Evolutionary conservation across 2,113 vertebrate genomes (phyloP).

Genomic region (Grallaria varia): DNA sequence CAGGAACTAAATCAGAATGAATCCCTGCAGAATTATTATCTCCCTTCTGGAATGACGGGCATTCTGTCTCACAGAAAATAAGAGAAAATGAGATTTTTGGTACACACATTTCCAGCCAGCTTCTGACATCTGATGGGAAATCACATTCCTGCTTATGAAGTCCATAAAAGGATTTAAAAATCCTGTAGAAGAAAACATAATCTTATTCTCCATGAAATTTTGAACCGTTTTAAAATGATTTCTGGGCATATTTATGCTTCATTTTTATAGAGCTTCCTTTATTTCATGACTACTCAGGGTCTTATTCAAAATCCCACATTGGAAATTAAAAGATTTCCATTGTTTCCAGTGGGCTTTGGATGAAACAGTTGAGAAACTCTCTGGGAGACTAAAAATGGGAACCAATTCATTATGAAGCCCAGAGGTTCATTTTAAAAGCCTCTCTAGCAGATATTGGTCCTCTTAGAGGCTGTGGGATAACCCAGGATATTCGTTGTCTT

Average conservation of each 20-base stretch:
- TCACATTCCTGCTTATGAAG: not conserved
- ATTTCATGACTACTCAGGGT: not conserved
- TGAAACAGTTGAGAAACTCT: not conserved
- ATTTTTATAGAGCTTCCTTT: not conserved
- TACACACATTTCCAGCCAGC: not conserved
- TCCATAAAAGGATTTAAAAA: not conserved
- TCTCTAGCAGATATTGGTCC: not conserved
- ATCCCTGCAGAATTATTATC: not conserved
- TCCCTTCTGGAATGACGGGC: not conserved
- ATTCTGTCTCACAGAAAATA: not conserved
- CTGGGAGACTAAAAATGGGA: not conserved
- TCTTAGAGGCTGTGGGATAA: not conserved
- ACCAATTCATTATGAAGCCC: not conserved
- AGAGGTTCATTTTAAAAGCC: not conserved
- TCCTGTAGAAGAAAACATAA: not conserved
- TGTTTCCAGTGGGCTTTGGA: not conserved
- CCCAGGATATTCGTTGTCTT: not conserved
- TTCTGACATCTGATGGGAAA: not conserved
- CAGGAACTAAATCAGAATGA: not conserved
- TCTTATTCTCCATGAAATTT: not conserved
- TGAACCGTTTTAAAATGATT: not conserved
- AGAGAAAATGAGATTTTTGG: not conserved
- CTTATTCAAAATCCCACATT: not conserved
- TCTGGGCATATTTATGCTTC: not conserved
- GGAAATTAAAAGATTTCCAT: constrained; percentile 11